Evolutionary conservation across 2,113 vertebrate species (phyloP), one percentile per base, ranked within the genome.

Genomic region (Gymnorhina tibicen): DNA sequence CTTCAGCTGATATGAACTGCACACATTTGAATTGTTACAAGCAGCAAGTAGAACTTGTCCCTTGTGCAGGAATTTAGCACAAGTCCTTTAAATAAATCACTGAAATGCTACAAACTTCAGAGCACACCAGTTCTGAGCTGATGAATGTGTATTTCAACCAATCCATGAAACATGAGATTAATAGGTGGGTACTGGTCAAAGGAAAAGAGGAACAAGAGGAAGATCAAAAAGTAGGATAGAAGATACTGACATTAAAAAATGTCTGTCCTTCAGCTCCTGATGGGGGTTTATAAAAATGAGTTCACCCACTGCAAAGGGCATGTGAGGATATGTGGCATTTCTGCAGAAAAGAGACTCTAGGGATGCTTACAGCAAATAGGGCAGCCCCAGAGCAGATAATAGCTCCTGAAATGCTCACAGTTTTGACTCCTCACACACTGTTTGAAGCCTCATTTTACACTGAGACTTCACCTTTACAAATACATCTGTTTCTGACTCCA

Each of bases 221-320:
- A 84, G 82, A 93, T 85, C 62, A 80, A 92, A 95, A 95, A 95
- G 47, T 23, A 84, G 94, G 84, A 95, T 79, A 89, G 76, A 92
- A 91, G 68, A 81, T 28, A 72, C 17, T 50, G 74, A 53, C 41
- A 42, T 77, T 41, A 52, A 77, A 89, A 82, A 64, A 60, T 33
- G 19, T 13, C 68, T 49, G 85, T 73, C 80, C 82, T 87, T 89
- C 79, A 84, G 76, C 68, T 77, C 85, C 88, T 95, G 87, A 62
- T 55, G 24, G 30, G 55, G 49, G 41, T 41, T 86, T 84, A 22
- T 21, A 75, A 52, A 86, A 91, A 95, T 75, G 21, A 95, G 80
- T 70, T 92, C 68, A 42, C 15, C 26, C 12, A 20, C 52, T 52
- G 84, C 83, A 87, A 70, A 93, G 83, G 73, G 76, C 53, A 69